Evolutionary conservation across 2,888 invertebrate species (phyloP).

Genomic region (Cataglyphis albicans): DNA sequence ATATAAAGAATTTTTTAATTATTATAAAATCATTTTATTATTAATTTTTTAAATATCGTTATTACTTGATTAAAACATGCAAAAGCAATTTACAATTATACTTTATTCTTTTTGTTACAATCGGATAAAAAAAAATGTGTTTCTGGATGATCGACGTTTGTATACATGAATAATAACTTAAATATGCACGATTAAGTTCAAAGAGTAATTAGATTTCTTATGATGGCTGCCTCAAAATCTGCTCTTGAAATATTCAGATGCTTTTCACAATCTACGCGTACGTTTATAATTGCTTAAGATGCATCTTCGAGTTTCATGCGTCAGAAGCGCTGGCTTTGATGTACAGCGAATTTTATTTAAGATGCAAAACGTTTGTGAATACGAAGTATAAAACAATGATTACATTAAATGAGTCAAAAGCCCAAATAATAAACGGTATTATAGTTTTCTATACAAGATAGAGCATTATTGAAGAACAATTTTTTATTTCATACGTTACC

Average conservation of each 20-base stretch:
- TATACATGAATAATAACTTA: constrained; percentile 15
- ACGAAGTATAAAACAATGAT: constrained; percentile 16
- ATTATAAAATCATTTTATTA: neutral
- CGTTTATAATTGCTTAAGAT: constrained; percentile 26
- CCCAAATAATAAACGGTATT: constrained; percentile 14
- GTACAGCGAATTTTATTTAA: constrained; percentile 23
- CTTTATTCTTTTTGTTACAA: neutral
- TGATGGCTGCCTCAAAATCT: constrained; percentile 6
- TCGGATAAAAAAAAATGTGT: neutral
- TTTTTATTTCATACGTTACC: neutral
- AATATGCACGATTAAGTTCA: constrained; percentile 31
- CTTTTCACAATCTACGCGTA: constrained; percentile 15
- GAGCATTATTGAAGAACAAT: neutral
- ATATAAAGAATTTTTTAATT: neutral
- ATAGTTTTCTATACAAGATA: neutral
- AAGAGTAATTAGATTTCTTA: constrained; percentile 29
- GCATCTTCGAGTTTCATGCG: constrained; percentile 23
- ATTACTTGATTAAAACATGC: neutral
- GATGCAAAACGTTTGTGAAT: constrained; percentile 13
- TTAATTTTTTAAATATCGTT: neutral
- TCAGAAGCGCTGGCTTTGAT: constrained; percentile 38
- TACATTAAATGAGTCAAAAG: constrained; percentile 1
- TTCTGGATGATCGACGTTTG: neutral
- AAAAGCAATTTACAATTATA: neutral
- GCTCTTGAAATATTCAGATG: constrained; percentile 36